Evolutionary conservation across 2,888 invertebrate species (phyloP).

Genomic region (Cataglyphis cursor): DNA sequence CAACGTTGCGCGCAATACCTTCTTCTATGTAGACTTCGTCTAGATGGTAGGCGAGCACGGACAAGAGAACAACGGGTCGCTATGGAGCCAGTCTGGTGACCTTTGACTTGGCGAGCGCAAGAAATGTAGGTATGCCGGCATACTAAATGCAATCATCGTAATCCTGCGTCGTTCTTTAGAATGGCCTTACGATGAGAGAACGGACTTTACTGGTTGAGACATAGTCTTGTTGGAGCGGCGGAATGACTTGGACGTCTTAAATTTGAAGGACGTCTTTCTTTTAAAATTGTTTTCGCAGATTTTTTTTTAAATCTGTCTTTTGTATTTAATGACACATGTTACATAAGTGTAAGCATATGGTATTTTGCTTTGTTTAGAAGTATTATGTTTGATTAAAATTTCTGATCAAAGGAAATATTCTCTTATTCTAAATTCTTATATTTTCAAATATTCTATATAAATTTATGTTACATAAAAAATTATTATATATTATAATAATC

Average conservation of each 20-base stretch:
- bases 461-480: too few relatives aligned
- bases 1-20: constrained; percentile 11
- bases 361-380: background rate
- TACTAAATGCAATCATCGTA: constrained; percentile 46
- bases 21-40: constrained; percentile 33
- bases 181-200: constrained; percentile 25
- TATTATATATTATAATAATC: too few relatives aligned
- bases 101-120: constrained; percentile 52
- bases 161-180: constrained; percentile 33
- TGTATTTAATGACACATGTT: background rate
- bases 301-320: background rate
- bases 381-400: background rate
- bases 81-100: constrained; percentile 61
- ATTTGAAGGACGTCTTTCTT: constrained; percentile 11
- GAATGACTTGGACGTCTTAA: constrained; percentile 19
- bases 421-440: background rate
- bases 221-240: background rate
- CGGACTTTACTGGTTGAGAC: constrained; percentile 24
- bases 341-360: background rate
- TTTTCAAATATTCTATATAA: background rate
- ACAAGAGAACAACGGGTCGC: constrained; percentile 46
- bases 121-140: constrained; percentile 27
- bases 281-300: background rate
- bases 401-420: background rate
- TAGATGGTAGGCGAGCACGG: constrained; percentile 8